These are phyloP conservation scores for Drosophila lacertosa DNA, from an alignment of 1,140 invertebrate species.

Conservation along the genomic window DNA sequence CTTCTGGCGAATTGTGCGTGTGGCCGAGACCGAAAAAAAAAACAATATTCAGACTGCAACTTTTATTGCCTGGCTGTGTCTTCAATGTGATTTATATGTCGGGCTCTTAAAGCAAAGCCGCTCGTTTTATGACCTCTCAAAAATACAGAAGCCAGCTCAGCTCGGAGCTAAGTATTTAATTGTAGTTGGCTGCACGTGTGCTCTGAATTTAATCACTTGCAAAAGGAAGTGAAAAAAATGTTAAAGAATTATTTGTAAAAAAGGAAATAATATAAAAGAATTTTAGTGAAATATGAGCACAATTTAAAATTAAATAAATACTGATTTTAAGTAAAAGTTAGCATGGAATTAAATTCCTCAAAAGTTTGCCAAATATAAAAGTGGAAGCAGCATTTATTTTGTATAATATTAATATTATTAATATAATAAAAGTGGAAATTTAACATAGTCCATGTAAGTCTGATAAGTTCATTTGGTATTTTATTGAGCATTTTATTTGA, in stretches of 20 bases:
- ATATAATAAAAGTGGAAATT: too few relatives aligned
- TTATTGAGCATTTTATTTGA: too few relatives aligned
- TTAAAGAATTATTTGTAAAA: background rate
- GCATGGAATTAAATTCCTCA: background rate
- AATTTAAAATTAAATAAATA: too few relatives aligned
- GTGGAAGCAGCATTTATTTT: background rate
- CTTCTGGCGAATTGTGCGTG: slow-evolving; percentile 76
- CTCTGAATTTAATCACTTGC: slow-evolving; percentile 40
- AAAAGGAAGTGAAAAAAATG: background rate
- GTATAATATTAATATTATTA: too few relatives aligned
- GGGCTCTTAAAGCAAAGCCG: slow-evolving; percentile 61
- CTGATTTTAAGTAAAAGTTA: too few relatives aligned
- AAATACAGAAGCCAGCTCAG: slow-evolving; percentile 47
- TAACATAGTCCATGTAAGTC: too few relatives aligned
- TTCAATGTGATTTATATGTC: slow-evolving; percentile 63
- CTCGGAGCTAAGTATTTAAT: slow-evolving; percentile 10
- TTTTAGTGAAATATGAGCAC: background rate
- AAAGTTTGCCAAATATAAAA: background rate
- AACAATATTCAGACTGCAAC: slow-evolving; percentile 57
- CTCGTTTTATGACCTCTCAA: slow-evolving; percentile 55
- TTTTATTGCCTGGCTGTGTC: slow-evolving; percentile 60
- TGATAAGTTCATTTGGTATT: too few relatives aligned
- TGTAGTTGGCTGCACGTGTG: slow-evolving; percentile 10
- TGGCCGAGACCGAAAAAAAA: slow-evolving; percentile 46
- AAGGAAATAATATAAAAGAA: background rate